Evolutionary conservation across 2,797 vertebrate species (phyloP).

Genomic region (Hyperoplus lanceolatus): DNA sequence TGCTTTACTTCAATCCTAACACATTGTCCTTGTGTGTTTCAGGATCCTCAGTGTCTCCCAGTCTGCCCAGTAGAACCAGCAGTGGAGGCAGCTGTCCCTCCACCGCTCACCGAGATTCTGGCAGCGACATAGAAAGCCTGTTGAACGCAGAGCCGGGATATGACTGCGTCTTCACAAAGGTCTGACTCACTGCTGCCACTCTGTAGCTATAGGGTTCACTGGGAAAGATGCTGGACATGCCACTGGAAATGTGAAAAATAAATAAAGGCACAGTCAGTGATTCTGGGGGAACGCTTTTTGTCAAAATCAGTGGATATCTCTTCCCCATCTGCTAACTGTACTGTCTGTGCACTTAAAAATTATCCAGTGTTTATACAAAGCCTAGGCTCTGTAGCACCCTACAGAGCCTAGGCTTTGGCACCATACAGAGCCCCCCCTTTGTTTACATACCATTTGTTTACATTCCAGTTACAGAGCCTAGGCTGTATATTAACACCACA

Average conservation of each 20-base stretch:
- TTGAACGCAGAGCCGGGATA: conserved; percentile 86
- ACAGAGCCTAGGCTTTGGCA: no score
- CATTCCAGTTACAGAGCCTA: no score
- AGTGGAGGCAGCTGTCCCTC: conserved; percentile 70
- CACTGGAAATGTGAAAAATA: background rate
- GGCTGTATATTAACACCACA: no score
- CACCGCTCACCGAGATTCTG: conserved; percentile 84
- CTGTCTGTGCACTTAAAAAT: no score
- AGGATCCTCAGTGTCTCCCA: conserved; percentile 87
- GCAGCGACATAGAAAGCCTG: conserved; percentile 89
- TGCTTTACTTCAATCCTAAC: background rate
- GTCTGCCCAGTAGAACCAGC: conserved; percentile 75
- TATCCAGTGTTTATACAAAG: no score
- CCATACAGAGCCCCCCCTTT: no score
- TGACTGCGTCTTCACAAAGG: conserved; percentile 91
- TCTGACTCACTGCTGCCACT: conserved; percentile 54
- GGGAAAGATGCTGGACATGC: background rate
- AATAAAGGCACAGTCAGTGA: no score
- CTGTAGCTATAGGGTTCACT: background rate
- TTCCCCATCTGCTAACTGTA: no score
- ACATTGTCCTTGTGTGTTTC: conserved; percentile 50
- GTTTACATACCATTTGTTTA: no score
- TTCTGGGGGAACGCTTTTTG: no score
- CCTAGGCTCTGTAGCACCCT: no score
- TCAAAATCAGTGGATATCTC: no score